Conservation (phyloP, 2,113 vertebrate species). For the Percina caprodes region DNA sequence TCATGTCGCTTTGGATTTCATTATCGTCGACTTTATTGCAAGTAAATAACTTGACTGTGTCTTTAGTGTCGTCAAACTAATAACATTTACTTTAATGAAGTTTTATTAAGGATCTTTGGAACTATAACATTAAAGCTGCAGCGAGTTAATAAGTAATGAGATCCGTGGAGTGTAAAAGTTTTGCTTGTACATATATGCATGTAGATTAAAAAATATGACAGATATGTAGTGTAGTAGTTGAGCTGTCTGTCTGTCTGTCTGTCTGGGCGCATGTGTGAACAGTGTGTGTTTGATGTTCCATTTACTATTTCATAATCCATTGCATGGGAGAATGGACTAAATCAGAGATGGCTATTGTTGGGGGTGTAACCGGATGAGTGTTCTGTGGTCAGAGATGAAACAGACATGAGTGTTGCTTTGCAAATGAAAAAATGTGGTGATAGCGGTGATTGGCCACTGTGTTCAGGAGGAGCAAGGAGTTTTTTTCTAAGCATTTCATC, state of each 20-base stretch:
- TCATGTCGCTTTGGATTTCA: neutral
- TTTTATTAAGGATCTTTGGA: conserved; percentile 15
- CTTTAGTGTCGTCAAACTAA: conserved; percentile 14
- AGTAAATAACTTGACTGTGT: neutral
- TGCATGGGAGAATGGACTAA: conserved; percentile 69
- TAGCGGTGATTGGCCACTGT: conserved; percentile 68
- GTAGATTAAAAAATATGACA: conserved; percentile 14
- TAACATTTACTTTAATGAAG: conserved; percentile 12
- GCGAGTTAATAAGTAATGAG: conserved; percentile 44
- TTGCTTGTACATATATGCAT: conserved; percentile 5
- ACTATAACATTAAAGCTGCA: neutral
- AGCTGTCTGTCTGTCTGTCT: conserved; percentile 36
- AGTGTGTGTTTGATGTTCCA: conserved; percentile 75
- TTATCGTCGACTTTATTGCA: neutral
- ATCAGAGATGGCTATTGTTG: conserved; percentile 46
- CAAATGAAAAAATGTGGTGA: conserved; percentile 81
- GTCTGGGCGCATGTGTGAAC: conserved; percentile 43
- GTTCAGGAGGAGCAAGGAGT: conserved; percentile 62
- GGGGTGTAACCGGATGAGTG: conserved; percentile 60
- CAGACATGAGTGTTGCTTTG: conserved; percentile 80
- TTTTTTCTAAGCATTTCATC: conserved; percentile 76
- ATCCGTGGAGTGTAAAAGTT: neutral
- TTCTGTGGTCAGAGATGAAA: conserved; percentile 77
- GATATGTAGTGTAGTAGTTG: conserved; percentile 7
- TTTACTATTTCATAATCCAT: conserved; percentile 81